Conservation (phyloP, 2,113 vertebrate species). For the Cromileptes altivelis region DNA sequence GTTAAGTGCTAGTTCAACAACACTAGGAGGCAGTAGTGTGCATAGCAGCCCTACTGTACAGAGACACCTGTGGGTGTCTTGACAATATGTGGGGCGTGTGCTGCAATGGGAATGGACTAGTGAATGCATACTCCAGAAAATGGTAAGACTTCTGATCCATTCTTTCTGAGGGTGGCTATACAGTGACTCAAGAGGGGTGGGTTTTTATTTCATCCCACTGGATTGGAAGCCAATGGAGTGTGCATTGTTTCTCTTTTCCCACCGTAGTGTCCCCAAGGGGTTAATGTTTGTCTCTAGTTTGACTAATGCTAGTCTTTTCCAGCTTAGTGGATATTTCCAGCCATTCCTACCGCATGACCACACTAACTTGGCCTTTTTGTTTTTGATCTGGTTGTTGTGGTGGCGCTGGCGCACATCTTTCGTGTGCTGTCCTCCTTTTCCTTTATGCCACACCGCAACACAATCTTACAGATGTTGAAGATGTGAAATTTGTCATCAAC, state of each 20-base stretch:
- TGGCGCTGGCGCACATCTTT: constrained; percentile 88
- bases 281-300: constrained; percentile 6
- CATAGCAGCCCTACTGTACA: constrained; percentile 90
- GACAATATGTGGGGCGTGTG: constrained; percentile 89
- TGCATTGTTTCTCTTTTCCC: constrained; percentile 87
- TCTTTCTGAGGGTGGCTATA: constrained; percentile 53
- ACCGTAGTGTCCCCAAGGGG: constrained; percentile 87
- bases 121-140: constrained; percentile 90
- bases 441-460: constrained; percentile 95
- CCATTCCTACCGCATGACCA: constrained; percentile 75
- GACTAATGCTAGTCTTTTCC: constrained; percentile 89
- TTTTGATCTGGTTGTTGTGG: constrained; percentile 98
- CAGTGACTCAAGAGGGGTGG: constrained; percentile 57
- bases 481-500: constrained; percentile 99
- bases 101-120: constrained; percentile 92
- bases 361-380: constrained; percentile 91
- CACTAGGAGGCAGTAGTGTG: constrained; percentile 91
- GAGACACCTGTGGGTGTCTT: constrained; percentile 93
- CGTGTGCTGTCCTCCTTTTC: constrained; percentile 76
- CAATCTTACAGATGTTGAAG: constrained; percentile 99
- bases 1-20: constrained; percentile 88
- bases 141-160: constrained; percentile 85
- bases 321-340: constrained; percentile 76
- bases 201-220: constrained; percentile 40
- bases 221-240: constrained; percentile 83